A percentile compares a stretch with the other conserved stretches of the same genome.
phyloP scores from a whole-genome alignment of 92 coral and sea anemone genomes.

The Muricea muricata region DNA sequence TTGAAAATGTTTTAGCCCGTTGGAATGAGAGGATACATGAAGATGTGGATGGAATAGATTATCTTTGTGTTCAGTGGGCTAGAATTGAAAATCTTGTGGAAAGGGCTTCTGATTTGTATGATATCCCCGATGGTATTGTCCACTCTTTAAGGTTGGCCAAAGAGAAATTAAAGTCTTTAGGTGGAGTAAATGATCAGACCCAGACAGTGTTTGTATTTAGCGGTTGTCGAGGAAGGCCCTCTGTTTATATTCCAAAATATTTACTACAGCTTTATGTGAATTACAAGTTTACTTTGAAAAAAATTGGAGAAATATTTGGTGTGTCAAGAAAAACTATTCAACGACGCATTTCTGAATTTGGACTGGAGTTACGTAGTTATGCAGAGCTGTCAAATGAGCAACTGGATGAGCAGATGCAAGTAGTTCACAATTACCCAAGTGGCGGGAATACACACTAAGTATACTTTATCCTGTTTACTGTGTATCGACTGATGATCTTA shows the following conservation, averaged over 20 bases:
- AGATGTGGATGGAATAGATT: too few species aligned
- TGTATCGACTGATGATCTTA: neutral
- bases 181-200: too few species aligned
- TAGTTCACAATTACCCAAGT: too few species aligned
- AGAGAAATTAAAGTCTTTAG: too few species aligned
- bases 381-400: constrained; percentile 14
- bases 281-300: constrained; percentile 45
- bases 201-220: too few species aligned
- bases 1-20: too few species aligned
- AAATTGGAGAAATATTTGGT: constrained; percentile 49
- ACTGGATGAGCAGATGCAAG: constrained; percentile 55
- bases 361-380: constrained; percentile 22
- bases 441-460: neutral
- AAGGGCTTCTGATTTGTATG: too few species aligned
- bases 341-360: constrained; percentile 28
- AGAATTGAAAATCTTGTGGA: too few species aligned
- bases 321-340: constrained; percentile 46
- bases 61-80: too few species aligned
- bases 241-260: constrained; percentile 49
- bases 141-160: too few species aligned
- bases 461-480: neutral
- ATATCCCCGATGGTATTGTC: too few species aligned
- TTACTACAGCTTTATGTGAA: constrained; percentile 47
- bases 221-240: constrained; percentile 50
- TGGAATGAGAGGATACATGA: too few species aligned